Evolutionary conservation across 2,888 invertebrate genomes (phyloP).

Genomic region (Morpho helenor): DNA sequence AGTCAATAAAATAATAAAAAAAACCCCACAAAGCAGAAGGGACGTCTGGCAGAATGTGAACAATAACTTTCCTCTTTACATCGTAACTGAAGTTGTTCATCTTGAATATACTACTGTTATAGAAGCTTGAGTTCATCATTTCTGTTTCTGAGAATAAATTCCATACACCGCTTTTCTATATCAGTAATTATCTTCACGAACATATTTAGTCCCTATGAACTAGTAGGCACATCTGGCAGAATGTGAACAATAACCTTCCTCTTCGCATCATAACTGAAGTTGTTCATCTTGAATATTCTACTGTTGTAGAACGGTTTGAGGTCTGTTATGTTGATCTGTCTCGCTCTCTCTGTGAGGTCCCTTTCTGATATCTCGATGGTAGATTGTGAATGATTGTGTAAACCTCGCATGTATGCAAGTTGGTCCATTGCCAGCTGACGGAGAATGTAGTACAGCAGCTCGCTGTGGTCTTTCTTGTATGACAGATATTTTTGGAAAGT

Average conservation of each 20-base stretch:
- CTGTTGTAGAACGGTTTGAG: conserved; percentile 95
- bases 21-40: too few species aligned
- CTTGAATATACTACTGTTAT: background rate
- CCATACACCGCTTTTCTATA: too few species aligned
- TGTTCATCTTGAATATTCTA: conserved; percentile 91
- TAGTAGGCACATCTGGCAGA: conserved; percentile 78
- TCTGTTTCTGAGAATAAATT: too few species aligned
- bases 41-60: background rate
- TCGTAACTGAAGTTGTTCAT: background rate
- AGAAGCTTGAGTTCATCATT: too few species aligned
- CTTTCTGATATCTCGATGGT: conserved; percentile 90
- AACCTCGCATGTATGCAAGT: conserved; percentile 87
- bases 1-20: too few species aligned
- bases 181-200: too few species aligned
- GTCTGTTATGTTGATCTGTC: conserved; percentile 93
- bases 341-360: conserved; percentile 85
- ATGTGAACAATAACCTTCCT: conserved; percentile 92
- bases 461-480: conserved; percentile 97
- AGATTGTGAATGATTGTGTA: conserved; percentile 82
- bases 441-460: conserved; percentile 95
- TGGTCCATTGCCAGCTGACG: conserved; percentile 96
- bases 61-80: background rate
- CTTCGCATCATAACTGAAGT: conserved; percentile 90
- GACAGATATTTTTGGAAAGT: conserved; percentile 95
- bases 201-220: conserved; percentile 29